These are phyloP conservation scores for Imbricaverruca yamaguchii DNA, from an alignment of 2,888 invertebrate species.

Conservation along the genomic window DNA sequence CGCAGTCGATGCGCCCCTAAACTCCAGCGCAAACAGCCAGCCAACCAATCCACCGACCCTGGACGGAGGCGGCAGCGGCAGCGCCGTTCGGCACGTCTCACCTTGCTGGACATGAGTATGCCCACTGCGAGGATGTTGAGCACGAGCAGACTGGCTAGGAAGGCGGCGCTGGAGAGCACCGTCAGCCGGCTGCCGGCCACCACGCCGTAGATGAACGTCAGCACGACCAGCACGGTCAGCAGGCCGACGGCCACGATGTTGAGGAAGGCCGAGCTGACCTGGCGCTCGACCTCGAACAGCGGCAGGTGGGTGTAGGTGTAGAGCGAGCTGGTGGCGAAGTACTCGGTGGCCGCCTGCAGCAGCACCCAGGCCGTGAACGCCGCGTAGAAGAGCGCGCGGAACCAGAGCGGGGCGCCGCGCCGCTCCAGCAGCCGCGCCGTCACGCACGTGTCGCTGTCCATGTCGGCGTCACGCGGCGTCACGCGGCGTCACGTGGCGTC, in stretches of 20 bases:
- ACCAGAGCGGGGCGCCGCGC: not conserved
- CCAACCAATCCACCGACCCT: too few species aligned
- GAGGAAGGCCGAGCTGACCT: slow-evolving; percentile 13
- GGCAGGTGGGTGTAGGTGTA: slow-evolving; percentile 17
- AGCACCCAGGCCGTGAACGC: not conserved
- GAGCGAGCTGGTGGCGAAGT: not conserved
- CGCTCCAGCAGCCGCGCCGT: not conserved
- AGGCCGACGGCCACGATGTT: slow-evolving; percentile 10
- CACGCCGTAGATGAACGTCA: slow-evolving; percentile 1
- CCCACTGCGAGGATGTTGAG: slow-evolving; percentile 4
- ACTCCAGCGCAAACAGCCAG: too few species aligned
- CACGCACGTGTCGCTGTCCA: not conserved
- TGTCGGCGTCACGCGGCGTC: not conserved
- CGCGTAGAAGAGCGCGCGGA: not conserved
- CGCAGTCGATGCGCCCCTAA: too few species aligned
- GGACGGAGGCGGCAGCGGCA: too few species aligned
- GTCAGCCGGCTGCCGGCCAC: not conserved
- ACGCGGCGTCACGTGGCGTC: too few species aligned
- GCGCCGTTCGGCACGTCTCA: not conserved
- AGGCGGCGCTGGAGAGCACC: slow-evolving; percentile 4
- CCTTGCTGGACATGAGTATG: slow-evolving; percentile 13
- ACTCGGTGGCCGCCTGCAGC: slow-evolving; percentile 9
- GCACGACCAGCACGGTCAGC: slow-evolving; percentile 7
- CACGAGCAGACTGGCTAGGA: not conserved
- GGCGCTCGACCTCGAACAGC: not conserved